Conservation (phyloP, 1,140 invertebrate genomes). For the Palaemon carinicauda region DNA sequence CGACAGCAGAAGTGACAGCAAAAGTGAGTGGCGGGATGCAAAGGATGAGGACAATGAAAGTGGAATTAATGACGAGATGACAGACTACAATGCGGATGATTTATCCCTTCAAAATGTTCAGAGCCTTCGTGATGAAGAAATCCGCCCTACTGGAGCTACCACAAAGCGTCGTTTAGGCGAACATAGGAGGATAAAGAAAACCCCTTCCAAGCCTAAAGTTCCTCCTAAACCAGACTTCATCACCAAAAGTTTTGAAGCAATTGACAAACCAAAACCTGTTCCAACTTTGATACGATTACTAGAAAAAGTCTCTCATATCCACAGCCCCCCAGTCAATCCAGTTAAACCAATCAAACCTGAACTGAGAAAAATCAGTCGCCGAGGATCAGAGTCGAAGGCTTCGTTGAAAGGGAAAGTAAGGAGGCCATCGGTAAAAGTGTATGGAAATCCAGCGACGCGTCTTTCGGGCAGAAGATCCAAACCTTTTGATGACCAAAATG, state of each 20-base stretch:
- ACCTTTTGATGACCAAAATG: slow-evolving; percentile 4
- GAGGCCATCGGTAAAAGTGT: slow-evolving; percentile 54
- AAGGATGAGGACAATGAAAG: slow-evolving; percentile 23
- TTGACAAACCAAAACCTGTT: slow-evolving; percentile 29
- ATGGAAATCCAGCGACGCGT: slow-evolving; percentile 32
- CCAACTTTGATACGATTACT: slow-evolving; percentile 45
- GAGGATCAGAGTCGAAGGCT: not conserved
- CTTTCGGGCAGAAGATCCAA: slow-evolving; percentile 29
- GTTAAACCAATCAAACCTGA: not conserved
- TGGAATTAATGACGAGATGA: not conserved
- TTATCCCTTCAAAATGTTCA: not conserved
- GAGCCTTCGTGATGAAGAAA: not conserved
- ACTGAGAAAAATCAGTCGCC: not conserved
- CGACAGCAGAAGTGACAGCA: too few relatives aligned
- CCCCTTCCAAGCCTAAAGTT: slow-evolving; percentile 3
- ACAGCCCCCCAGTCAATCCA: slow-evolving; percentile 31
- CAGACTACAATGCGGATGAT: not conserved
- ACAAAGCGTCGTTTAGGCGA: not conserved
- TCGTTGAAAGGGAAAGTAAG: slow-evolving; percentile 25
- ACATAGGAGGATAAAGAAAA: not conserved
- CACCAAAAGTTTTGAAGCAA: not conserved
- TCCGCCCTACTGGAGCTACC: too few relatives aligned
- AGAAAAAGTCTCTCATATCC: slow-evolving; percentile 52
- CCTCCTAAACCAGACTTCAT: not conserved
- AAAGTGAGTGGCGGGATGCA: too few relatives aligned